phyloP scores from a whole-genome alignment of 37 sponge, comb jelly and placozoan genomes.

The Halisarca cf. caerulea region DNA sequence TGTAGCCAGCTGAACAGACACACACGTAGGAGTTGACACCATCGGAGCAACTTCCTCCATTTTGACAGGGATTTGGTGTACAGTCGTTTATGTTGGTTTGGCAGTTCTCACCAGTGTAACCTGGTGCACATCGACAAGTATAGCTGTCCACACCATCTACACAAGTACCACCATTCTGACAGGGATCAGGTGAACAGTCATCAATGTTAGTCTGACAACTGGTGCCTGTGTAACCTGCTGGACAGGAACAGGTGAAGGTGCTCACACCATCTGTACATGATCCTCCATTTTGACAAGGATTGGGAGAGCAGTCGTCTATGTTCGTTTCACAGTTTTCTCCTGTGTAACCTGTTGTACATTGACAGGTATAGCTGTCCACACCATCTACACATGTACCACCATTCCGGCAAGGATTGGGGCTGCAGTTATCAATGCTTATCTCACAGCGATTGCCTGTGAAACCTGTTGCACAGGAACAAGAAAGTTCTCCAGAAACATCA shows the following conservation, averaged over 20 bases:
- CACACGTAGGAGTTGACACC: slow-evolving; percentile 18
- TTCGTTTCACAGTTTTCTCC: slow-evolving; percentile 56
- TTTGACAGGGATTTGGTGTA: neutral
- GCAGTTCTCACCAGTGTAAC: slow-evolving; percentile 35
- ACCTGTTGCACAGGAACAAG: slow-evolving; percentile 58
- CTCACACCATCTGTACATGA: neutral
- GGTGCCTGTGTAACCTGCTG: slow-evolving; percentile 11
- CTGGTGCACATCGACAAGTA: slow-evolving; percentile 42
- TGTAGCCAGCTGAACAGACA: slow-evolving; percentile 22
- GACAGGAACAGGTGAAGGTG: slow-evolving; percentile 21
- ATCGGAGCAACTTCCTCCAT: neutral
- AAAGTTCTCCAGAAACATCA: neutral
- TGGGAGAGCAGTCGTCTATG: slow-evolving; percentile 42
- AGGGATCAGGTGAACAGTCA: slow-evolving; percentile 3
- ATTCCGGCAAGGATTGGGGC: slow-evolving; percentile 17
- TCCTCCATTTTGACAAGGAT: slow-evolving; percentile 30
- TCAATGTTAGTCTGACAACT: slow-evolving; percentile 3
- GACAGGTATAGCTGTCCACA: slow-evolving; percentile 27
- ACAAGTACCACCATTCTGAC: slow-evolving; percentile 56
- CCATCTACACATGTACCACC: slow-evolving; percentile 5
- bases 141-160: slow-evolving; percentile 34
- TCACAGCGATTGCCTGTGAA: slow-evolving; percentile 61
- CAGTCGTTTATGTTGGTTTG: neutral
- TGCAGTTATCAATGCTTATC: slow-evolving; percentile 18
- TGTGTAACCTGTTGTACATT: slow-evolving; percentile 64